Evolutionary conservation across 2,888 invertebrate genomes (phyloP), one percentile per base, ranked within the genome.

Genomic region (Drosophila nigricruria): DNA sequence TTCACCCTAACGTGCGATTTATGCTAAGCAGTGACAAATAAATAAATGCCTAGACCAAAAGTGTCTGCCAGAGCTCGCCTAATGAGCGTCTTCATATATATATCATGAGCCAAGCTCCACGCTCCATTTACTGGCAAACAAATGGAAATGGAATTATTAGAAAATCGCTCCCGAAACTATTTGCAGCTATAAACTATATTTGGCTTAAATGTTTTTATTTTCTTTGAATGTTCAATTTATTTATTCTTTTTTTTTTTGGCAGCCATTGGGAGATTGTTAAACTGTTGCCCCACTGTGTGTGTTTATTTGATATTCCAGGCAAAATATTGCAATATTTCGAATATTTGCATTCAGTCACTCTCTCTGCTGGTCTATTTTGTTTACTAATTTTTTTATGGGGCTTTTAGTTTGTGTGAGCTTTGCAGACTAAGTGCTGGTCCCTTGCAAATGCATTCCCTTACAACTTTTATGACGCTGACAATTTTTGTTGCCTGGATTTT

Each of bases 11-110:
- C 79, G 84, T 81, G 89, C 85, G 89, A 89, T 84, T 84, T 88
- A 88, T 84, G 85, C 82, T 76, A 89, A 89, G 76, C 79, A 84
- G 82, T 70, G 65, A 50, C 74, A 84, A 89, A 89, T 88, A 88
- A 84, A 81, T 81, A 83, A 79, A 83, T 88, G 71, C 83, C 77
- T 43, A 36, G 16, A 52, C 63, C 71, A 49, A 78, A 88, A 70
- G 88, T 83, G 83, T 85, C 86, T 79, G 53, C 34, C 75, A 58
- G 71, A 65, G 64, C 30, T 43, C 20, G 56, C 64, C 65, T 78
- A 75, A 79, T 71, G 80, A 80, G 76, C 72, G 71, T 71, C 75
- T 79, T 75, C 61, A 68, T 71, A 68, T 49, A 68, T 71, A 68
- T 49, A 30, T 47, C 52, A 65, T 69, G 67, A 53, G 65, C 54